Conservation (phyloP, 1,140 invertebrate species). For the Meteorus sp. region DNA sequence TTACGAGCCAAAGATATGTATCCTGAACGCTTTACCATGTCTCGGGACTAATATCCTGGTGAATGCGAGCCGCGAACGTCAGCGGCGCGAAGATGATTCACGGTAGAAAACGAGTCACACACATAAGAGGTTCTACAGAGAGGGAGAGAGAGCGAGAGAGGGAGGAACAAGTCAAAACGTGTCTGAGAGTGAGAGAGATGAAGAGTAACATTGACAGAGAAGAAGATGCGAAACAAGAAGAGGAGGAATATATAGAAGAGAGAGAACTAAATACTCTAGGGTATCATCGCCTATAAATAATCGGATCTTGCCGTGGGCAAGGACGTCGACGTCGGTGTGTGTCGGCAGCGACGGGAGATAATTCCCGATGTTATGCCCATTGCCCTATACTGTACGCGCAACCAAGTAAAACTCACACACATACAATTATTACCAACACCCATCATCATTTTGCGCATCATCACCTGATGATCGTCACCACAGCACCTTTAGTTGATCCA, state of each 20-base stretch:
- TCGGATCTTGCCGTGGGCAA: slow-evolving; percentile 27
- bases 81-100: slow-evolving; percentile 29
- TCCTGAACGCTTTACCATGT: slow-evolving; percentile 18
- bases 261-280: slow-evolving; percentile 22
- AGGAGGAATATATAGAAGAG: neutral
- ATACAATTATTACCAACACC: too few relatives aligned
- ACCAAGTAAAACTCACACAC: too few relatives aligned
- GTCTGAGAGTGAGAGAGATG: slow-evolving; percentile 2
- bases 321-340: slow-evolving; percentile 23
- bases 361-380: slow-evolving; percentile 18
- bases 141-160: neutral
- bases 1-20: slow-evolving; percentile 22
- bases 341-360: slow-evolving; percentile 7
- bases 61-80: slow-evolving; percentile 21
- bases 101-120: slow-evolving; percentile 17
- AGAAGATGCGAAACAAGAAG: slow-evolving; percentile 8
- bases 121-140: neutral
- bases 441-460: too few relatives aligned
- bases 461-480: too few relatives aligned
- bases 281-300: slow-evolving; percentile 33
- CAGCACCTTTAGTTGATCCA: too few relatives aligned
- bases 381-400: too few relatives aligned
- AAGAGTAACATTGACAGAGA: neutral
- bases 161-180: neutral
- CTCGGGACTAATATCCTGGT: slow-evolving; percentile 18